Conservation (phyloP, 2,797 vertebrate genomes). For the Sciurus carolinensis region DNA sequence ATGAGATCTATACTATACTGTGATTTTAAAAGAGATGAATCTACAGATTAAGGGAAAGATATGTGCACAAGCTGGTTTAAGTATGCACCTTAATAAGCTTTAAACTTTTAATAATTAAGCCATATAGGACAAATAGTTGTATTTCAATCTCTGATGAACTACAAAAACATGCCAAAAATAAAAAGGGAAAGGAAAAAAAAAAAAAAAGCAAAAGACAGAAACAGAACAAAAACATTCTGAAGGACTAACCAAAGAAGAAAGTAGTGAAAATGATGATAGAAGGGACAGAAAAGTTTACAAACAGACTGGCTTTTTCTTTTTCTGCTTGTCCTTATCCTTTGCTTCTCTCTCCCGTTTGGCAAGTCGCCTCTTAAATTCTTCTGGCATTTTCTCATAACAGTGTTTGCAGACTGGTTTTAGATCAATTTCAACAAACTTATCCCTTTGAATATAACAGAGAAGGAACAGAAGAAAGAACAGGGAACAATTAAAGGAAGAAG, state of each 20-base stretch:
- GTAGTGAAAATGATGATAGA: constrained; percentile 81
- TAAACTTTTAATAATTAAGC: constrained; percentile 31
- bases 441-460: constrained; percentile 91
- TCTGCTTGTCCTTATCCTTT: constrained; percentile 95
- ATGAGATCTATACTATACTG: not conserved
- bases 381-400: constrained; percentile 98
- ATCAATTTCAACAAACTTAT: constrained; percentile 99
- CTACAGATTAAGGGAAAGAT: not conserved
- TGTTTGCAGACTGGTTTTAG: constrained; percentile 99
- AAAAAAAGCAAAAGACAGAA: not conserved
- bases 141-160: constrained; percentile 39
- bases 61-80: not conserved
- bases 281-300: constrained; percentile 92
- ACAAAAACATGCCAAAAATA: constrained; percentile 74
- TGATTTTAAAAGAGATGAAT: not conserved
- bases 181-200: constrained; percentile 7
- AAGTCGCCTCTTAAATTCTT: constrained; percentile 96
- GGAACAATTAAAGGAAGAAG: constrained; percentile 85
- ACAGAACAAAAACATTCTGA: constrained; percentile 74
- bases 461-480: constrained; percentile 87
- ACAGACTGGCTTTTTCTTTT: constrained; percentile 97
- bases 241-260: constrained; percentile 94
- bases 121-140: not conserved
- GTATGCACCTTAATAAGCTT: not conserved
- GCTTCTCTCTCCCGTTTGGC: constrained; percentile 95